Base-by-base conservation (phyloP, 2,113 vertebrate genomes). In the Nesoenas mayeri region DNA sequence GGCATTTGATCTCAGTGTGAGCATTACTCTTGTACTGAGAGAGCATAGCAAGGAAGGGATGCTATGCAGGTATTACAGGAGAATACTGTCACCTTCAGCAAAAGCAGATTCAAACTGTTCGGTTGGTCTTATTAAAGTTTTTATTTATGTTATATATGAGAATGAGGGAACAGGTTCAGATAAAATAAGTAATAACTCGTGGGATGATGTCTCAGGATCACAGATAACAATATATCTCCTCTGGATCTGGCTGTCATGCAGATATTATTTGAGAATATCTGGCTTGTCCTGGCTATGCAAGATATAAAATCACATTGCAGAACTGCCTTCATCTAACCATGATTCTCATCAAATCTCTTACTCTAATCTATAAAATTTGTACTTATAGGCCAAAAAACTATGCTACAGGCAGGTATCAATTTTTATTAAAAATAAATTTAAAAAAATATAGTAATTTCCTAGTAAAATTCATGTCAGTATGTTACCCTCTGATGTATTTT, bases 161-260 rank as follows among this genome's bases (percentile, higher is more conserved):
- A 12, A 80, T 80, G 56, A 70, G 31, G 15, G 25, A 90, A 78
- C 9, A 36, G 25, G 17, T 79, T 92, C 19, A 66, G 32, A 34
- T 70, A 85, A 91, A 88, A 72, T 29, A 75, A 81, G 26, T 65
- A 85, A 73, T 90, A 95, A 90, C 38, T 94, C 56, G 48, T 11
- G 12, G 34, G 12, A 53, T 47, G 40, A 62, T 77, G 64, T 50
- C 47, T 83, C 64, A 88, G 73, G 16, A 90, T 73, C 64, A 88
- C 50, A 90, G 21, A 50, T 60, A 79, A 62, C 17, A 74, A 5
- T n/a, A 4, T 38, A 60, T 67, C 48, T 73, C 15, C 50, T 85
- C n/a, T 44, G 21, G 31, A 70, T 53, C 10, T 66, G 28, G 25
- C 54, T 36, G 47, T 54, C 28, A 62, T 61, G 4, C 31, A 73